These are phyloP conservation scores for Tipula unca DNA, from an alignment of 2,888 invertebrate genomes.

Conservation along the genomic window DNA sequence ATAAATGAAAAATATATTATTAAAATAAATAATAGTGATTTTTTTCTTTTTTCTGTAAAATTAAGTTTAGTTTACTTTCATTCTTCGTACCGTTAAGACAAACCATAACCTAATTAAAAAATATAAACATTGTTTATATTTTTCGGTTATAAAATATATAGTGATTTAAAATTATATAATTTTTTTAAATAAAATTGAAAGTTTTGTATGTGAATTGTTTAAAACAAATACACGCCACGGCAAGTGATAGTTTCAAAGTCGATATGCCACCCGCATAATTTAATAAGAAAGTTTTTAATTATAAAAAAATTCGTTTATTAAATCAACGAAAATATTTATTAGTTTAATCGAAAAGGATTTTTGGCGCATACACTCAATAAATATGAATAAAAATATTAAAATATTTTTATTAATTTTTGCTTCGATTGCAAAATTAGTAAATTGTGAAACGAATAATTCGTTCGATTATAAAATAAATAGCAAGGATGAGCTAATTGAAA, in stretches of 20 bases:
- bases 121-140: background rate
- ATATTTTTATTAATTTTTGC: background rate
- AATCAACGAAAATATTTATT: background rate
- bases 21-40: background rate
- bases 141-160: background rate
- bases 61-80: constrained; percentile 16
- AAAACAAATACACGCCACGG: background rate
- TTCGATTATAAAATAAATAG: background rate
- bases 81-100: constrained; percentile 15
- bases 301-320: background rate
- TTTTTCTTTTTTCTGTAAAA: background rate
- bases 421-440: background rate
- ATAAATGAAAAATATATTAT: background rate
- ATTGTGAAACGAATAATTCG: constrained; percentile 4
- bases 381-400: background rate
- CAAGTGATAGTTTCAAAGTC: background rate
- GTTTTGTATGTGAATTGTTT: background rate
- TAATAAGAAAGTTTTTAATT: background rate
- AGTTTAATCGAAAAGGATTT: background rate
- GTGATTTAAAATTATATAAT: background rate
- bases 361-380: background rate
- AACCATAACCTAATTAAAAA: background rate
- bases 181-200: background rate
- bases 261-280: background rate
- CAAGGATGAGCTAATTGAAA: background rate